These are phyloP conservation scores for Rhagoletis zephyria DNA, from an alignment of 1,140 invertebrate species.

Conservation along the genomic window DNA sequence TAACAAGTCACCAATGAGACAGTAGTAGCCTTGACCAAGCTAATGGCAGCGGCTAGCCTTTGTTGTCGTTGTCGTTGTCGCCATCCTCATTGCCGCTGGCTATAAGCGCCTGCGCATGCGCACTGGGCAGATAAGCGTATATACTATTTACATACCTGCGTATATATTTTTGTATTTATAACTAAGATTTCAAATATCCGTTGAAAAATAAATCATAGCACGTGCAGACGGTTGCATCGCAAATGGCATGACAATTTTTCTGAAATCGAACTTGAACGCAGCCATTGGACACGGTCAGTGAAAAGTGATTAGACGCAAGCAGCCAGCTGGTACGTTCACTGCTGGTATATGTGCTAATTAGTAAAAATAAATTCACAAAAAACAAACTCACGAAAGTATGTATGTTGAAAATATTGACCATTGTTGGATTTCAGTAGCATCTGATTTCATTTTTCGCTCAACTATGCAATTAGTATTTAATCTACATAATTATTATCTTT, in stretches of 20 bases:
- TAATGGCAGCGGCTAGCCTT: not conserved
- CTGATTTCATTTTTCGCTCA: not conserved
- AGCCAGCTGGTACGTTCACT: not conserved
- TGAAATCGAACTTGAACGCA: constrained; percentile 11
- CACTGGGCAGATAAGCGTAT: not conserved
- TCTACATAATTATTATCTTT: too few species aligned
- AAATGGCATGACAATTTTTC: not conserved
- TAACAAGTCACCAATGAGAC: constrained; percentile 36
- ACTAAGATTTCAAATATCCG: not conserved
- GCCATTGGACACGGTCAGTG: not conserved
- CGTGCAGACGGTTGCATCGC: not conserved
- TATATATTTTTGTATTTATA: too few species aligned
- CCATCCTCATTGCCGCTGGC: not conserved
- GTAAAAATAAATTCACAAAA: not conserved
- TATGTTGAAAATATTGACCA: not conserved
- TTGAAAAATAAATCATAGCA: constrained; percentile 23
- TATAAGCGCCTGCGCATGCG: constrained; percentile 21
- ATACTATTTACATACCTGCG: too few species aligned
- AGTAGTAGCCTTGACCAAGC: constrained; percentile 35
- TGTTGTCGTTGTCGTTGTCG: not conserved
- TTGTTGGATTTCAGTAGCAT: not conserved
- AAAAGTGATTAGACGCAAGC: not conserved
- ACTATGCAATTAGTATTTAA: too few species aligned
- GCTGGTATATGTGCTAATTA: not conserved
- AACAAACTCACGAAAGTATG: not conserved